These are phyloP conservation scores for Petrocephalus sullivani DNA, from an alignment of 2,797 vertebrate species.

Conservation along the genomic window DNA sequence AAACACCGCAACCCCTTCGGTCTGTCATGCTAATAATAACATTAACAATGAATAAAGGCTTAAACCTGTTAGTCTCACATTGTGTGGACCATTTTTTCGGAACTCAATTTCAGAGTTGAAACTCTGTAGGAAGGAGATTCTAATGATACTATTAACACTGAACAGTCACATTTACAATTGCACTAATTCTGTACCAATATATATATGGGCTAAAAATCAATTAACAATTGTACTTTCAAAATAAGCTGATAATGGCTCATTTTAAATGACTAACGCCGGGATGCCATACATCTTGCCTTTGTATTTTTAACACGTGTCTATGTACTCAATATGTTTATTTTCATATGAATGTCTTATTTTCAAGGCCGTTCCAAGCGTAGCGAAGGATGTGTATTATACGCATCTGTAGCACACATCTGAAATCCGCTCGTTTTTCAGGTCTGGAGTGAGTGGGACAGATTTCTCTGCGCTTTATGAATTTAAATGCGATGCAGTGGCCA, in stretches of 20 bases:
- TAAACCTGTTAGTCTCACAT: no score
- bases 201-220: neutral
- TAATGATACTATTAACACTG: neutral
- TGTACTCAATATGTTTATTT: neutral
- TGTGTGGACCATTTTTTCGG: no score
- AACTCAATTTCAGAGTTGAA: neutral
- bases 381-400: neutral
- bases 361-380: neutral
- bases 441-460: slow-evolving; percentile 1
- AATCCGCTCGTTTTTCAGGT: neutral
- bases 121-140: neutral
- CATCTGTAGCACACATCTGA: neutral
- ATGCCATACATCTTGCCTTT: neutral
- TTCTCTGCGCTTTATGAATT: slow-evolving; percentile 19
- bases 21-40: slow-evolving; percentile 2
- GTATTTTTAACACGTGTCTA: neutral
- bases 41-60: neutral
- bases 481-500: neutral
- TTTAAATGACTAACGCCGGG: neutral
- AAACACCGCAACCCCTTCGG: neutral
- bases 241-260: neutral
- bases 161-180: neutral
- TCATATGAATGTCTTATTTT: neutral
- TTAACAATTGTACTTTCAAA: neutral
- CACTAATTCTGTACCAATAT: neutral